Conservation (phyloP, 2,888 invertebrate genomes). For the Lithosia quadra region DNA sequence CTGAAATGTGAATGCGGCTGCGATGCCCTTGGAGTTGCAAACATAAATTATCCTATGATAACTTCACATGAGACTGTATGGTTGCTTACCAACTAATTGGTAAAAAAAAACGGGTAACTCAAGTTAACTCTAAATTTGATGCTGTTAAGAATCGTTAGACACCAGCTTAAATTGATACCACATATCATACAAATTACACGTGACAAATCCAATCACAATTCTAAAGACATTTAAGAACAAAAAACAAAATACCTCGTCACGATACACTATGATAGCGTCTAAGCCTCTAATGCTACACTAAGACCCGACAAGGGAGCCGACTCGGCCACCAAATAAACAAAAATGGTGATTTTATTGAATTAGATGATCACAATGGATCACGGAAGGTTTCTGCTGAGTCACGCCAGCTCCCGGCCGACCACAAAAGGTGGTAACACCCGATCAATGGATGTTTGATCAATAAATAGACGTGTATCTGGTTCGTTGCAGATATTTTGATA, state of each 20-base stretch:
- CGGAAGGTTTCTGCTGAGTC: conserved; percentile 75
- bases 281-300: conserved; percentile 76
- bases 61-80: neutral
- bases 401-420: conserved; percentile 73
- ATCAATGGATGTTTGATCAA: conserved; percentile 84
- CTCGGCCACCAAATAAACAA: conserved; percentile 77
- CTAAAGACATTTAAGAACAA: conserved; percentile 48
- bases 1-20: no score
- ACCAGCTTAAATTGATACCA: neutral
- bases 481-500: conserved; percentile 49
- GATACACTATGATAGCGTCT: conserved; percentile 71
- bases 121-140: neutral
- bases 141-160: neutral
- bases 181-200: conserved; percentile 34
- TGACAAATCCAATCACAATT: conserved; percentile 49
- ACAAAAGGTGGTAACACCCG: conserved; percentile 85
- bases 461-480: conserved; percentile 75
- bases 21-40: no score
- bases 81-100: neutral
- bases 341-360: conserved; percentile 87
- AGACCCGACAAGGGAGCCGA: conserved; percentile 80
- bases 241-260: conserved; percentile 67
- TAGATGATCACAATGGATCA: conserved; percentile 83
- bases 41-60: neutral
- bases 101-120: neutral